A percentile compares a stretch with the other conserved stretches of the same genome.
Evolutionary conservation across 1,140 invertebrate genomes (phyloP).

Genomic region (Camponotus floridanus): DNA sequence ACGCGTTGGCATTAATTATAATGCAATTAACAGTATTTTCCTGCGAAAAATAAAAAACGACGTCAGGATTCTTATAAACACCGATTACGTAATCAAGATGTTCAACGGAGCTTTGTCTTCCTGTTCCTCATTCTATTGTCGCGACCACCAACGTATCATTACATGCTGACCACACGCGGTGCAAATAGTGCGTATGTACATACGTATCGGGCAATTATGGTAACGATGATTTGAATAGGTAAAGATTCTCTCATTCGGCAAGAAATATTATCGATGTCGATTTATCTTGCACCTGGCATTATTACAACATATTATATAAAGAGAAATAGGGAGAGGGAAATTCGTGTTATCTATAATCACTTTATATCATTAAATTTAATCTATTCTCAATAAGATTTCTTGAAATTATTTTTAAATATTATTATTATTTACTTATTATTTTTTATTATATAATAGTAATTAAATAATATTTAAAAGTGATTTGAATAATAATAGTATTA

Average conservation of each 20-base stretch:
- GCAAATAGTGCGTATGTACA: slow-evolving; percentile 9
- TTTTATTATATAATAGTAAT: no score
- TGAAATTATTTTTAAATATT: no score
- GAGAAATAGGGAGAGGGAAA: no score
- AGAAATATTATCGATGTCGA: background rate
- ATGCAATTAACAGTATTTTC: background rate
- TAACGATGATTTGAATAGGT: background rate
- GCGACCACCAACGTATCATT: slow-evolving; percentile 1
- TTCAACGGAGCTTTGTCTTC: slow-evolving; percentile 16
- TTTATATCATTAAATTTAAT: no score
- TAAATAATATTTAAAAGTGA: no score
- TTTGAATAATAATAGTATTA: no score
- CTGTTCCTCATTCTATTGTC: slow-evolving; percentile 48
- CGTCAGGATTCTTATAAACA: background rate
- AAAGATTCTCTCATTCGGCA: background rate
- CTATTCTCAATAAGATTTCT: no score
- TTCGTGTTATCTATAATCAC: no score
- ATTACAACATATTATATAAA: no score
- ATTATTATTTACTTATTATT: no score
- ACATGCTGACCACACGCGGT: slow-evolving; percentile 6
- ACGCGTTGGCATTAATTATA: no score
- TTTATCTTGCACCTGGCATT: background rate
- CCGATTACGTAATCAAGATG: slow-evolving; percentile 33
- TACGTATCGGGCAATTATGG: slow-evolving; percentile 16
- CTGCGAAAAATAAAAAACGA: background rate